These are phyloP conservation scores for Romanogobio albipinnatus DNA, from an alignment of 2,113 vertebrate species.

Conservation along the genomic window DNA sequence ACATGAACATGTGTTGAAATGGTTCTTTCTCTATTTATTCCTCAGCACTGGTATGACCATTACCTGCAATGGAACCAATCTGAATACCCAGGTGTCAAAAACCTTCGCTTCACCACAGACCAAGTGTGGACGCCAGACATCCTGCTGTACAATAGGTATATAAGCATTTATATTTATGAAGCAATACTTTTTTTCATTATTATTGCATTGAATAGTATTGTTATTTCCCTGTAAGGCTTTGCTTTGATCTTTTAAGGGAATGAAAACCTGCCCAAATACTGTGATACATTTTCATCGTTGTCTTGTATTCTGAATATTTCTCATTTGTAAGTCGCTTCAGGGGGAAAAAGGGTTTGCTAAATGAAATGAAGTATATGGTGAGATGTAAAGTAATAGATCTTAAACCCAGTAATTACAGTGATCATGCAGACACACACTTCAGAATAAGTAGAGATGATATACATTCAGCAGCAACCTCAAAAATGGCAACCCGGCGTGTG, in stretches of 20 bases:
- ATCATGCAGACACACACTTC: not conserved
- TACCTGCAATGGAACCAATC: slow-evolving; percentile 83
- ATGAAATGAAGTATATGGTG: not conserved
- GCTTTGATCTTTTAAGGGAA: not conserved
- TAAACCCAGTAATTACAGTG: not conserved
- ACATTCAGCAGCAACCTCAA: not conserved
- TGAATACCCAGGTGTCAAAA: slow-evolving; percentile 80
- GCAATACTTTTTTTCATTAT: not conserved
- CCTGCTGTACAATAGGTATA: slow-evolving; percentile 82
- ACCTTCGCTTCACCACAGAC: slow-evolving; percentile 80
- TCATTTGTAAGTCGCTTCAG: not conserved
- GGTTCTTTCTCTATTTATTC: not conserved
- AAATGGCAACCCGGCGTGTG: not conserved
- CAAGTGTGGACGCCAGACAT: slow-evolving; percentile 82
- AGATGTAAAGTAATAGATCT: not conserved
- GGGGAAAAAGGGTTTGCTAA: not conserved
- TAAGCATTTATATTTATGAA: not conserved
- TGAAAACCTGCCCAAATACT: too few species aligned
- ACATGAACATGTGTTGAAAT: not conserved
- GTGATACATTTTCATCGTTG: not conserved
- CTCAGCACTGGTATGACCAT: slow-evolving; percentile 78
- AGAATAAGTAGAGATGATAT: slow-evolving; percentile 4
- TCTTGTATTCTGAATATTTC: not conserved
- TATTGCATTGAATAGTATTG: not conserved
- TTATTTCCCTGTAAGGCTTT: not conserved